Evolutionary conservation across 1,140 invertebrate species (phyloP).

Genomic region (Hylaeus anthracinus): DNA sequence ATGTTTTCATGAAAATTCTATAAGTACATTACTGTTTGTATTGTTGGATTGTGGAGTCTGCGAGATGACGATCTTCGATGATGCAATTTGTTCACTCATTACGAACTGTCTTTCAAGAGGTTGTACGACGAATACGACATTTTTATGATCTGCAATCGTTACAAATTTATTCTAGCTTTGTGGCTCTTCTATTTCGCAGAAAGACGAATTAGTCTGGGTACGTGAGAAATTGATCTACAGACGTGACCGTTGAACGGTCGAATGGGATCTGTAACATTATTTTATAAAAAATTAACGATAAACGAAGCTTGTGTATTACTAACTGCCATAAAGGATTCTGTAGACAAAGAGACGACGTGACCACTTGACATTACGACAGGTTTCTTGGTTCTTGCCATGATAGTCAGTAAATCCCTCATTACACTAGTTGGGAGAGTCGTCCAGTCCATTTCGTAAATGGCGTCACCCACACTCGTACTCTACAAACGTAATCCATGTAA

Average conservation of each 20-base stretch:
- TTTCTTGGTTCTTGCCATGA: constrained; percentile 54
- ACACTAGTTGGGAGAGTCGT: constrained; percentile 32
- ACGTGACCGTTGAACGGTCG: not conserved
- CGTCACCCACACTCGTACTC: constrained; percentile 53
- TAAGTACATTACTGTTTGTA: not conserved
- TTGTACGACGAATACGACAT: constrained; percentile 66
- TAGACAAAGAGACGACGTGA: constrained; percentile 57
- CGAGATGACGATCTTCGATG: not conserved
- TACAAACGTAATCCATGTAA: constrained; percentile 2
- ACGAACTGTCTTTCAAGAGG: constrained; percentile 47
- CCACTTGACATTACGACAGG: constrained; percentile 58
- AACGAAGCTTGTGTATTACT: constrained; percentile 6
- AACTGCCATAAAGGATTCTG: constrained; percentile 63
- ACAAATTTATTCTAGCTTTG: not conserved
- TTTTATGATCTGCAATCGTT: constrained; percentile 57
- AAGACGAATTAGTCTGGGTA: not conserved
- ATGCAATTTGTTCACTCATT: not conserved
- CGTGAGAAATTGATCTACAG: not conserved
- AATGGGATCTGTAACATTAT: too few species aligned
- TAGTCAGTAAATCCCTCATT: constrained; percentile 52
- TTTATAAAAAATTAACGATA: not conserved
- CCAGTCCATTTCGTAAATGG: constrained; percentile 70
- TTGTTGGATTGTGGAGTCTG: not conserved
- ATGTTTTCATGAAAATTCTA: not conserved
- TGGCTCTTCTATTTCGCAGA: not conserved